Evolutionary conservation across 2,888 invertebrate species (phyloP).

Genomic region (Drosophila planitibia): DNA sequence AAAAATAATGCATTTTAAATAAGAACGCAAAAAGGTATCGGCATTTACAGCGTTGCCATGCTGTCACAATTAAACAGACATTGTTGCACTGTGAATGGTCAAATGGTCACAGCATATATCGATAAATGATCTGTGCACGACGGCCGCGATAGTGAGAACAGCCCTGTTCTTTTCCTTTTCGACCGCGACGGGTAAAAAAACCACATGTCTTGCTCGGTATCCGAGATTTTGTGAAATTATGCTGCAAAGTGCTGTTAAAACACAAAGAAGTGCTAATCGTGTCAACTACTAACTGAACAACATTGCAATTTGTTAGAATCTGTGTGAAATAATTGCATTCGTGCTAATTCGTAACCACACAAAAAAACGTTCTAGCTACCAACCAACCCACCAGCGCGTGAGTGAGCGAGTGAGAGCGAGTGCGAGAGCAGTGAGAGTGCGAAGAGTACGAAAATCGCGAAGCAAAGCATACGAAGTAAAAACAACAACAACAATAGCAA

Average conservation of each 20-base stretch:
- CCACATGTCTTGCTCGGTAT: conserved; percentile 87
- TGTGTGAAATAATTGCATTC: conserved; percentile 54
- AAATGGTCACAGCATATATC: conserved; percentile 13
- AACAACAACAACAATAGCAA: conserved; percentile 65
- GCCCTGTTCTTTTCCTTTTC: conserved; percentile 86
- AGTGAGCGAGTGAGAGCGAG: conserved; percentile 65
- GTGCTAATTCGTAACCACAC: conserved; percentile 66
- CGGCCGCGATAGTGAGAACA: conserved; percentile 26
- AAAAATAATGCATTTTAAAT: background rate
- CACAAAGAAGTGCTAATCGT: conserved; percentile 75
- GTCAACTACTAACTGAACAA: conserved; percentile 72
- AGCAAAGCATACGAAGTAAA: conserved; percentile 67
- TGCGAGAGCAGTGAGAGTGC: conserved; percentile 41
- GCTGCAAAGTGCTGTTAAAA: conserved; percentile 82
- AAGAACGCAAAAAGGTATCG: conserved; percentile 6
- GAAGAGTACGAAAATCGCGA: conserved; percentile 65
- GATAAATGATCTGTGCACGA: conserved; percentile 19
- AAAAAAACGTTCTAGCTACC: conserved; percentile 62
- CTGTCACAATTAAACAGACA: background rate
- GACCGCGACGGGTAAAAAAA: conserved; percentile 89
- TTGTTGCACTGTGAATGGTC: conserved; percentile 23
- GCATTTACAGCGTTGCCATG: conserved; percentile 32
- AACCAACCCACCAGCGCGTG: conserved; percentile 58
- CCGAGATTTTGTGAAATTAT: conserved; percentile 80
- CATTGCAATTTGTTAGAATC: conserved; percentile 64